Percentiles rank a stretch among this genome's conserved stretches.
These are phyloP conservation scores for Macaria notata DNA, from an alignment of 2,888 invertebrate genomes.

Conservation along the genomic window DNA sequence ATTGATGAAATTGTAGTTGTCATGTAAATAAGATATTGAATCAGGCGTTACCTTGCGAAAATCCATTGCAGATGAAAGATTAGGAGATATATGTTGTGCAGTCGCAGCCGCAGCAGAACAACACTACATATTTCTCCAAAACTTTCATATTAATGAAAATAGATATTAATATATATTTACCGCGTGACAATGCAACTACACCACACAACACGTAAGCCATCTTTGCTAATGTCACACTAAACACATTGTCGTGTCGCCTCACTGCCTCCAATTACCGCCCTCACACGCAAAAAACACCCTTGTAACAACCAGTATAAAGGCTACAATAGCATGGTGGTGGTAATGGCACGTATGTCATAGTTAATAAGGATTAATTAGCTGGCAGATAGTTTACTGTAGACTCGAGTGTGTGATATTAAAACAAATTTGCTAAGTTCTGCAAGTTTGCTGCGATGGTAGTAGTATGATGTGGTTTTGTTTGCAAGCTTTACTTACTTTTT, in stretches of 20 bases:
- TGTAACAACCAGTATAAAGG: slow-evolving; percentile 8
- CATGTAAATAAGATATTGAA: no score
- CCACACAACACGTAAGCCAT: slow-evolving; percentile 36
- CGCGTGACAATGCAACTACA: slow-evolving; percentile 30
- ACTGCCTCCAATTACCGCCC: slow-evolving; percentile 43
- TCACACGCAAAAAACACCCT: slow-evolving; percentile 10
- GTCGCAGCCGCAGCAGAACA: no score
- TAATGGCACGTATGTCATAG: slow-evolving; percentile 14
- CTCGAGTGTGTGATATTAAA: slow-evolving; percentile 13
- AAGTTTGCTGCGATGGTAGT: no score
- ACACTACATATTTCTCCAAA: no score
- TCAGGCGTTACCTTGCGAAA: no score
- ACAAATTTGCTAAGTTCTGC: slow-evolving; percentile 13
- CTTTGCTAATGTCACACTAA: slow-evolving; percentile 58
- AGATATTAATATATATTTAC: no score
- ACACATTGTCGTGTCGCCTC: slow-evolving; percentile 60
- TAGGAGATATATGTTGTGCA: no score
- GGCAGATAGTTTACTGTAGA: slow-evolving; percentile 17
- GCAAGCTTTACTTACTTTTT: no score
- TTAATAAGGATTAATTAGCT: slow-evolving; percentile 28
- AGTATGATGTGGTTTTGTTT: no score
- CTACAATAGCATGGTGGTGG: slow-evolving; percentile 14
- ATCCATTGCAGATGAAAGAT: no score
- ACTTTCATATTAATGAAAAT: no score
- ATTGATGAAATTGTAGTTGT: no score